Base-by-base conservation (phyloP, 2,113 vertebrate genomes). In the Rhea pennata region DNA sequence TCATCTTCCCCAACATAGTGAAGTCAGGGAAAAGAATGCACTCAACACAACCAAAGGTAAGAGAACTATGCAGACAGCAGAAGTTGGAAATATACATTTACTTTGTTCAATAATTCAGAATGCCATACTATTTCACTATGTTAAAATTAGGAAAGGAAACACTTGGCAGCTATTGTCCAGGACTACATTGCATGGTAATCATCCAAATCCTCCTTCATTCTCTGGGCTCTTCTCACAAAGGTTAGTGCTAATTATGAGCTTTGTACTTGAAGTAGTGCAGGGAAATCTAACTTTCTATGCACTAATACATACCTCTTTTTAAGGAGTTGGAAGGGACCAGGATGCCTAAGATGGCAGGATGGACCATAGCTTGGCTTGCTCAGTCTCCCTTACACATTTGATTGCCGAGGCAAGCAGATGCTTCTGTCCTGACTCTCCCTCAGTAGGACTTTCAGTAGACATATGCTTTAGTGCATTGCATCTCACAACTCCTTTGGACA, bases 11-110 rank as follows among this genome's bases (percentile, higher is more conserved):
- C 71, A 64, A 65, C 2, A 54, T 31, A 88, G 19, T 82, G 65
- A 95, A 96, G 81, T 20, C 23, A 33, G 85, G 70, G 73, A 97
- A 95, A 92, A 85, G 84, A 53, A 39, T 93, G 78, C 83, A 70
- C 59, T 65, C 83, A 62, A 58, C 56, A 9, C 84, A 93, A 29
- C 19, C 44, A 61, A 97, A 95, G 85, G 96, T 97, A 87, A 94
- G 86, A 58, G 36, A 73, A n/a, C 61, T 89, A 20, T 22, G 4
- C 1, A 61, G 40, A 66, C 4, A 10, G 21, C 46, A 31, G 33
- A 72, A 83, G 33, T 4, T 13, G 64, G 56, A 94, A 33, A 48
- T 20, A 42, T 10, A 51, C 21, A 13, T 48, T 9, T 36, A 74
- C 21, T 3, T 62, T 21, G 4, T 2, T 46, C 15, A 42, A 3